Percentiles rank a stretch among this genome's conserved stretches.
Conservation (phyloP, 1,140 invertebrate species). For the Drosophila arizonae region DNA sequence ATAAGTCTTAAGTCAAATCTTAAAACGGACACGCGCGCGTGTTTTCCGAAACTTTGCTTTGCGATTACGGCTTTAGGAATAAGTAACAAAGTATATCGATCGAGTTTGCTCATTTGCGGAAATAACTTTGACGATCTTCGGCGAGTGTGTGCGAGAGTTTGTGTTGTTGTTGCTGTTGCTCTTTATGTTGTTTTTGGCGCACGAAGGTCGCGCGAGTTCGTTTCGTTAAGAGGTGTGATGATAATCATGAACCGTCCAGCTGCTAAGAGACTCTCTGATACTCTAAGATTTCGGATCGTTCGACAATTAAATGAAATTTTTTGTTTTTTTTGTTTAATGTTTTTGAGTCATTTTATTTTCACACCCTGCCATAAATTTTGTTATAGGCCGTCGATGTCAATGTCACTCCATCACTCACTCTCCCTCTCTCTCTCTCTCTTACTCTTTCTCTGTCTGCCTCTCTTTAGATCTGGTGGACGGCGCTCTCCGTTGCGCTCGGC, state of each 20-base stretch:
- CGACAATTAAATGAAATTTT: slow-evolving; percentile 44
- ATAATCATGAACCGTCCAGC: slow-evolving; percentile 53
- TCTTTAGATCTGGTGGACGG: slow-evolving; percentile 93
- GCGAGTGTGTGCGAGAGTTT: background rate
- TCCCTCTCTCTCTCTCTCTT: slow-evolving; percentile 3
- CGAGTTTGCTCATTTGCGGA: slow-evolving; percentile 79
- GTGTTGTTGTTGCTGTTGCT: slow-evolving; percentile 48
- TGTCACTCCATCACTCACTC: slow-evolving; percentile 24
- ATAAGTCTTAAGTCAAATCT: background rate
- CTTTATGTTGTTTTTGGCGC: slow-evolving; percentile 62
- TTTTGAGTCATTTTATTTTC: slow-evolving; percentile 75
- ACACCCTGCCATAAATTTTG: slow-evolving; percentile 66
- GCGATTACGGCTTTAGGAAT: slow-evolving; percentile 26
- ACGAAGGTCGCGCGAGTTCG: slow-evolving; percentile 79
- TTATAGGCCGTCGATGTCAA: slow-evolving; percentile 58
- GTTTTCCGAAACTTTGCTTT: background rate
- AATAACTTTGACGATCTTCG: slow-evolving; percentile 76
- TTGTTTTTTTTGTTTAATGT: slow-evolving; percentile 62
- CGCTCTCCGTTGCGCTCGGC: slow-evolving; percentile 91
- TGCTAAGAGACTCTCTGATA: slow-evolving; percentile 39
- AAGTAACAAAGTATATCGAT: slow-evolving; percentile 44
- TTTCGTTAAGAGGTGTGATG: slow-evolving; percentile 76
- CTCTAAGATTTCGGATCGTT: background rate
- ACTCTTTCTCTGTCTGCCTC: background rate
- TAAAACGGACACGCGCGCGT: slow-evolving; percentile 14